Base-by-base conservation (phyloP, 1,140 invertebrate species). In the Neodiprion virginianus region DNA sequence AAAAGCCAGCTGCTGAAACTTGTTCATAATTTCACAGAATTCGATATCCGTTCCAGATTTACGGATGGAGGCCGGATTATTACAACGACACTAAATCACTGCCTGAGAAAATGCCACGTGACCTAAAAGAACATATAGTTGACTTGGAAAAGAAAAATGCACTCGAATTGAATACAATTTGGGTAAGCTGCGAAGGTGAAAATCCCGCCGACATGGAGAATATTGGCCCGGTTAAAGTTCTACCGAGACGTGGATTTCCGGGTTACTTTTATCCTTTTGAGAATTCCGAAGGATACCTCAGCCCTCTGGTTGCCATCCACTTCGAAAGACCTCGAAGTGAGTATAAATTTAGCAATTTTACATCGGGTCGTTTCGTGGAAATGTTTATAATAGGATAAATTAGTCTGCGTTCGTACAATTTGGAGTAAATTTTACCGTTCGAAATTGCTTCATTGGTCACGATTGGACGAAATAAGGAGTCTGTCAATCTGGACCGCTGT, bases 131-230 rank as follows among this genome's bases (percentile, higher is more conserved):
- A 0, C 90, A 92, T 76, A 94, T 96, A 69, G 88, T 83, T 67
- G 88, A 86, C 72, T 81, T 90, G 70, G 88, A 83, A 17, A 71
- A 12, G 48, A 74, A 76, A 53, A 87, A 89, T 74, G 75, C 85
- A 12, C 79, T 88, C 40, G 76, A 94, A 89, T 89, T 93, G 8
- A 94, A 95, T 76, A 96, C 93, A 71, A 91, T 97, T 73, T 97
- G 95, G 95, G 91, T 97, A 5, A 94, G 94, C 1, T 98, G 96
- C 82, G 92, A 95, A 81, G 95, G 96, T 72, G 96, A 97, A 90
- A 96, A 95, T 85, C 94, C 96, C 5, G 94, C 95, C 11, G 96
- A 98, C 86, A 90, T 93, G 75, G 96, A 98, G 86, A 95, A 96
- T 82, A 93, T 97, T 80, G 96, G 96, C 1, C 92, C 92, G 0